phyloP scores from a whole-genome alignment of 2,113 vertebrate species.

The Entosphenus tridentatus region DNA sequence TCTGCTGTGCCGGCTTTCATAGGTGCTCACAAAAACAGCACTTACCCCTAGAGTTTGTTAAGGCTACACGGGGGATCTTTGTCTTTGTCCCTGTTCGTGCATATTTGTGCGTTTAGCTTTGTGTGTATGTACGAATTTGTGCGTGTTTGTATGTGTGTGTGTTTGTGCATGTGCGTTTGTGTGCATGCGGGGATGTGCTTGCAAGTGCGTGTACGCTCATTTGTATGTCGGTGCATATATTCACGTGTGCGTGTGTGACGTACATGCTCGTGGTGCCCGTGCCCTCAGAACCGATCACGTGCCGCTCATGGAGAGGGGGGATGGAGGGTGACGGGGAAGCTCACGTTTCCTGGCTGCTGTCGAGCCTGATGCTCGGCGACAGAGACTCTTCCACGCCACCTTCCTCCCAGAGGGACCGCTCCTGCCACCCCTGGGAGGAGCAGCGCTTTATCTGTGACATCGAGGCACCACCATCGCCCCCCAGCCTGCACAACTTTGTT shows the following conservation, averaged over 20 bases:
- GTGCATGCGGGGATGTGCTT: not conserved
- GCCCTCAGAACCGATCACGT: not conserved
- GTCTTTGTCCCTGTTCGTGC: no score
- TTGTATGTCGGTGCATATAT: not conserved
- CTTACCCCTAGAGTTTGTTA: no score
- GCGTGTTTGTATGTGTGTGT: conserved; percentile 3
- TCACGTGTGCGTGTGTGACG: no score
- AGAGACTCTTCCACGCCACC: not conserved
- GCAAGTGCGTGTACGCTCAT: not conserved
- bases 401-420: not conserved
- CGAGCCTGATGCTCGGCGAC: not conserved
- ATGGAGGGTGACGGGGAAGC: not conserved
- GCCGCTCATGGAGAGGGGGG: not conserved
- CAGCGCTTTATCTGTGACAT: no score
- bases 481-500: no score
- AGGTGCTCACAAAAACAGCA: no score
- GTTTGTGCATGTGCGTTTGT: not conserved
- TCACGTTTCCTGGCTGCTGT: not conserved
- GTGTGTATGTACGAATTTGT: not conserved
- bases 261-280: not conserved
- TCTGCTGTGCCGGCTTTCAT: no score
- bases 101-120: not conserved
- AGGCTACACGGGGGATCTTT: no score
- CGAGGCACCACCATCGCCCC: no score
- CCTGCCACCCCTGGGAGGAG: no score